Base-by-base conservation (phyloP, 1,140 invertebrate genomes). In the Diorhabda elongata region DNA sequence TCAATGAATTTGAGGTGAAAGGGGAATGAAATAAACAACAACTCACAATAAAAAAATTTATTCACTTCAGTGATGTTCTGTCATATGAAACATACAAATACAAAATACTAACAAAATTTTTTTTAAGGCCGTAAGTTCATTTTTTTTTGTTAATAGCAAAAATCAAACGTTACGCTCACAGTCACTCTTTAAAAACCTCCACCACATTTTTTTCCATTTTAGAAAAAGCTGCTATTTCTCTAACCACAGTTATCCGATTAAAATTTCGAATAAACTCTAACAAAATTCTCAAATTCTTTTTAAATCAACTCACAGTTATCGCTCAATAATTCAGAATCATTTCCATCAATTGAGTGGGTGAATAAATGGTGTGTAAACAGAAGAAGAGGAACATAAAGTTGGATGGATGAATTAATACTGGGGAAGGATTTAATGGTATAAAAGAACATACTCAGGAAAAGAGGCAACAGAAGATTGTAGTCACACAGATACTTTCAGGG, bases 51-150 rank as follows among this genome's bases (percentile, higher is more conserved):
- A 61, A 61, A 60, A 61, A 68, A 42, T 74, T 74, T 73, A 69
- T 74, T 76, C 69, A 74, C 68, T 76, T 64, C 56, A 74, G 75
- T 76, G 75, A 76, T 76, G 75, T 75, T 67, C 65, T 74, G 71
- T 72, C 71, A 70, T 71, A 73, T 74, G 72, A 73, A 72, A 68
- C 63, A 68, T 73, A 76, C 67, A 67, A 73, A 76, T 76, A 76
- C 74, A 76, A 75, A 76, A 75, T 71, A 76, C 73, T 71, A 74
- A 68, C 71, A 74, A 76, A 69, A 60, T 73, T 26, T 26, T 26
- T 26, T 74, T 74, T 76, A 74, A 74, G 74, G 69, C 73, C 69
- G 68, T 74, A 74, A 70, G 58, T 63, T 58, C 61, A 64, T 60
- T 61, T 66, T 64, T 72, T n/a, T 67, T 67, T 58, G 42, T 61